Conservation (phyloP, 2,113 vertebrate species). For the Oxyura jamaicensis region DNA sequence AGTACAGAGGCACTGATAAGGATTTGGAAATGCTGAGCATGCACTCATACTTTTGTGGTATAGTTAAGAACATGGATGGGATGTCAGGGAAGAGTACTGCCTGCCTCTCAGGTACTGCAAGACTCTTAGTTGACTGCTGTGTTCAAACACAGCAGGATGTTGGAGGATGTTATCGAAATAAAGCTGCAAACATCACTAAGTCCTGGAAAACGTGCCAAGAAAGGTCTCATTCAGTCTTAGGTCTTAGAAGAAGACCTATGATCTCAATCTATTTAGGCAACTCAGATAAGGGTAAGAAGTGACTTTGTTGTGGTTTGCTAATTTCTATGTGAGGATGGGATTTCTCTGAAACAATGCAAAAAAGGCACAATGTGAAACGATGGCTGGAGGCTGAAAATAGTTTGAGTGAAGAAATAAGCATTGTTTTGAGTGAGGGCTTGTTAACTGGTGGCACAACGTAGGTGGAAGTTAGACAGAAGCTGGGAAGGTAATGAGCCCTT, state of each 20-base stretch:
- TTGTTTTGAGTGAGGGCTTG: not conserved
- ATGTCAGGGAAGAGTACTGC: not conserved
- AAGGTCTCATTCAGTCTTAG: not conserved
- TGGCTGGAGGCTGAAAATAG: not conserved
- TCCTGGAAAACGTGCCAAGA: not conserved
- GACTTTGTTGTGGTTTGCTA: not conserved
- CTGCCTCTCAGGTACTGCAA: not conserved
- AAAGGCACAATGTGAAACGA: not conserved
- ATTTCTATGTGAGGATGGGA: not conserved
- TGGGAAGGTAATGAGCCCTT: not conserved
- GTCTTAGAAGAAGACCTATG: not conserved
- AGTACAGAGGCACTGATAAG: not conserved
- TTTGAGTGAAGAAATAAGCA: not conserved
- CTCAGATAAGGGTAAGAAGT: not conserved
- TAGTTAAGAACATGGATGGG: not conserved
- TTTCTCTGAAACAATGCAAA: not conserved
- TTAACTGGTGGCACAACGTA: not conserved
- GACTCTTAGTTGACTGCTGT: not conserved
- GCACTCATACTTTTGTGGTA: not conserved
- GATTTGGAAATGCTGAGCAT: not conserved
- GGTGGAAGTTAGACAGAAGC: not conserved
- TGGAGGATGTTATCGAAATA: not conserved
- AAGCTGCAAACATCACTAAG: not conserved
- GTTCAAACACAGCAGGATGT: not conserved
- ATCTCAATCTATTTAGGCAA: not conserved